Evolutionary conservation across 2,797 vertebrate species (phyloP).

Genomic region (Crocidura indochinensis): DNA sequence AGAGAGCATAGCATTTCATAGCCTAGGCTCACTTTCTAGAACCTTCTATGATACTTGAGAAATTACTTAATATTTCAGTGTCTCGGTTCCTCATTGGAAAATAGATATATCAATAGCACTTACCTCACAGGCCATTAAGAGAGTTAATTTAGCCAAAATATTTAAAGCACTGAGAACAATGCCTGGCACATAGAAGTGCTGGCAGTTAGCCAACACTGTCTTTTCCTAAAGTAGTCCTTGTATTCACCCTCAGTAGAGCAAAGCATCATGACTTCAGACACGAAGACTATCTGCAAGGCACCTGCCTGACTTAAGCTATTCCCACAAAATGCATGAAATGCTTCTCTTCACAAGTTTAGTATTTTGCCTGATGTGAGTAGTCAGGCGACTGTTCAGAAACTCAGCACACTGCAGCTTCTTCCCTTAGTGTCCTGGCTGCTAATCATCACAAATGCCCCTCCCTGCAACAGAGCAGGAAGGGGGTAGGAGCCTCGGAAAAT

Average conservation of each 20-base stretch:
- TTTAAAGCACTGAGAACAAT: neutral
- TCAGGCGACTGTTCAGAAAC: neutral
- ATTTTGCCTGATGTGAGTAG: neutral
- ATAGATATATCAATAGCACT: neutral
- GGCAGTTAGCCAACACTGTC: too few relatives aligned
- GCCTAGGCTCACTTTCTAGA: constrained; percentile 1
- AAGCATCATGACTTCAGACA: neutral
- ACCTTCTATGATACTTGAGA: constrained; percentile 52
- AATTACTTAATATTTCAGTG: neutral
- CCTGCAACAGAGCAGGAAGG: neutral
- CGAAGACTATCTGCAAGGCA: neutral
- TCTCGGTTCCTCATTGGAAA: constrained; percentile 32
- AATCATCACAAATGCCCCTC: neutral
- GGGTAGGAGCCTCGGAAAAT: neutral
- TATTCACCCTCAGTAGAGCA: neutral
- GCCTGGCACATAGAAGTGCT: neutral
- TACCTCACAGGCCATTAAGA: neutral
- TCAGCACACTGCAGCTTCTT: neutral
- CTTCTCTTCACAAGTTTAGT: neutral
- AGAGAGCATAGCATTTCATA: neutral
- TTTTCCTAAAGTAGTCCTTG: neutral
- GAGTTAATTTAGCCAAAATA: neutral
- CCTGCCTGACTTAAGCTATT: neutral
- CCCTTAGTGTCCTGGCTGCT: neutral
- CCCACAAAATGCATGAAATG: neutral